A percentile compares a stretch with the other conserved stretches of the same genome.
phyloP scores from a whole-genome alignment of 2,797 vertebrate genomes.

The Danio jaintianensis region DNA sequence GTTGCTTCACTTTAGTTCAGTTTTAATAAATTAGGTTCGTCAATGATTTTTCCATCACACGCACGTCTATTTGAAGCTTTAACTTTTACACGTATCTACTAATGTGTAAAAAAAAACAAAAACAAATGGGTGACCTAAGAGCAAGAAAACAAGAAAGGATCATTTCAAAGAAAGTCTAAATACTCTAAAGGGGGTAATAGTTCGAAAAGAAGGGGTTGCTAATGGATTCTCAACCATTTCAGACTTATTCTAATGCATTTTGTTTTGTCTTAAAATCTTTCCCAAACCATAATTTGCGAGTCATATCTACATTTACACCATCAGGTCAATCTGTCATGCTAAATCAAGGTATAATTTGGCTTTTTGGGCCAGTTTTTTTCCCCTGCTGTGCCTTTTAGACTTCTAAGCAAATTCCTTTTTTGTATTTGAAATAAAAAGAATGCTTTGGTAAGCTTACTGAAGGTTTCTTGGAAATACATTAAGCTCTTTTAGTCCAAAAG shows the following conservation, averaged over 20 bases:
- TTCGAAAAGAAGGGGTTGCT: not conserved
- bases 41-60: no score
- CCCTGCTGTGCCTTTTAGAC: constrained; percentile 8
- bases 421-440: not conserved
- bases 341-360: constrained; percentile 2
- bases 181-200: constrained; percentile 2
- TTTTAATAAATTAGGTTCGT: no score
- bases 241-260: not conserved
- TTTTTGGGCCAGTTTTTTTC: not conserved
- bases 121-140: not conserved
- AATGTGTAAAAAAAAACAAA: no score
- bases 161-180: constrained; percentile 6
- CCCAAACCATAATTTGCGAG: not conserved
- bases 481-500: not conserved
- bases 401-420: constrained; percentile 8
- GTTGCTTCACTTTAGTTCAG: no score
- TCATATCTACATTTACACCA: not conserved
- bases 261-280: not conserved
- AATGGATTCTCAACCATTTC: not conserved
- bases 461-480: not conserved
- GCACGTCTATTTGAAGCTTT: no score
- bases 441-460: constrained; percentile 1
- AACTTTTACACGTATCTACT: no score
- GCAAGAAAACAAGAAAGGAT: constrained; percentile 1
- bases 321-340: not conserved